These are phyloP conservation scores for Paracanthobrama guichenoti DNA, from an alignment of 2,113 vertebrate genomes.

Conservation along the genomic window DNA sequence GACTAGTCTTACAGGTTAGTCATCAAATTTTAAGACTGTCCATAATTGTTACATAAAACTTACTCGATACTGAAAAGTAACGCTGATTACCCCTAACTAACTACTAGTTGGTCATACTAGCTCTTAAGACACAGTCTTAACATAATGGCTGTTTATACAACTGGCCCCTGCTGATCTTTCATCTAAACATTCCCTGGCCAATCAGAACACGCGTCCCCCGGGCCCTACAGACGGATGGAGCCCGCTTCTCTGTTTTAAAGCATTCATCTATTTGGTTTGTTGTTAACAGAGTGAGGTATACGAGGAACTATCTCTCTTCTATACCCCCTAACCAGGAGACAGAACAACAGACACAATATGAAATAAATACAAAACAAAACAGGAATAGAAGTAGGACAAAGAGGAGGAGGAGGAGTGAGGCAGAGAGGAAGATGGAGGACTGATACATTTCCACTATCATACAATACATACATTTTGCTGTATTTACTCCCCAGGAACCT, in stretches of 20 bases:
- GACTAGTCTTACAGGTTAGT: too few relatives aligned
- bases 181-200: not conserved
- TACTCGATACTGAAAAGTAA: too few relatives aligned
- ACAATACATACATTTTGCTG: constrained; percentile 48
- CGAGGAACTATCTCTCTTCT: constrained; percentile 88
- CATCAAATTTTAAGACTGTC: too few relatives aligned
- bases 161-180: too few relatives aligned
- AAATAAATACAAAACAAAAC: constrained; percentile 37
- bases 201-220: not conserved
- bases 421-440: constrained; percentile 59
- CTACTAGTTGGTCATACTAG: too few relatives aligned
- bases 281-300: constrained; percentile 94
- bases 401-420: constrained; percentile 52
- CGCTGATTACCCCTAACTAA: too few relatives aligned
- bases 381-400: constrained; percentile 40
- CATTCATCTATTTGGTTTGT: constrained; percentile 88
- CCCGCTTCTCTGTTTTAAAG: constrained; percentile 67
- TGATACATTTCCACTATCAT: constrained; percentile 50
- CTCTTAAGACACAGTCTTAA: too few relatives aligned
- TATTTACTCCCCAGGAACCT: constrained; percentile 54
- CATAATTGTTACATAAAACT: too few relatives aligned
- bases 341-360: constrained; percentile 62
- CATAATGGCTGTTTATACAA: too few relatives aligned
- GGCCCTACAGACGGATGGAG: constrained; percentile 3
- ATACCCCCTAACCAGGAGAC: constrained; percentile 65